A percentile compares a stretch with the other conserved stretches of the same genome.
Conservation (phyloP, 2,113 vertebrate species). For the Chlorodrepanis virens region DNA sequence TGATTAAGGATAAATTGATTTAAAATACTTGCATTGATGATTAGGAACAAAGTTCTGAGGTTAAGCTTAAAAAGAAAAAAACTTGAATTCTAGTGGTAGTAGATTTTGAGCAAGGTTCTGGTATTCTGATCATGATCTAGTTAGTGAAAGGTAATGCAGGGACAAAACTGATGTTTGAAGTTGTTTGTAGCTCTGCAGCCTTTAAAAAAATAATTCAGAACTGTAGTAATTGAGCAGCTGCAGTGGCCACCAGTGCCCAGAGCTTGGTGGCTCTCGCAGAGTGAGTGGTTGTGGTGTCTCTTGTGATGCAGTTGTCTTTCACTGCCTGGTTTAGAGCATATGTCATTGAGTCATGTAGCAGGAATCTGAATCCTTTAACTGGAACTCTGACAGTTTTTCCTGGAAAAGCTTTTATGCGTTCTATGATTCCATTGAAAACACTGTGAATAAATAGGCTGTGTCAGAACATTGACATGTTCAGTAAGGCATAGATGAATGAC, state of each 20-base stretch:
- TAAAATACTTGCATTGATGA: neutral
- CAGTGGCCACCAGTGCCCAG: neutral
- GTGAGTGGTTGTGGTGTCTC: accelerated
- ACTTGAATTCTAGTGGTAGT: neutral
- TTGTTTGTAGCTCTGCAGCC: neutral
- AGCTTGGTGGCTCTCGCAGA: neutral
- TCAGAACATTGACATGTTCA: neutral
- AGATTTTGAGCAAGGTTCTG: neutral
- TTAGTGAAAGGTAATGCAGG: neutral
- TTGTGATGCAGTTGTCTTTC: neutral
- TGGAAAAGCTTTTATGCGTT: neutral
- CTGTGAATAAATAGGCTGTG: neutral
- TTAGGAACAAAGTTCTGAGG: neutral
- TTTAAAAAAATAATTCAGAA: neutral
- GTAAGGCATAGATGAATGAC: neutral
- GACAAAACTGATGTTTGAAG: neutral
- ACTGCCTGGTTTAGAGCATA: neutral
- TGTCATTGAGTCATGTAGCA: neutral
- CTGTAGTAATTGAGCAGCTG: neutral
- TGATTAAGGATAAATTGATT: neutral
- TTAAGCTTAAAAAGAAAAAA: neutral
- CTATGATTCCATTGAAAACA: neutral
- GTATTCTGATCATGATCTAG: neutral
- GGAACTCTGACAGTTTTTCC: neutral
- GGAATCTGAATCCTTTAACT: neutral